These are phyloP conservation scores for Columba janthina DNA, from an alignment of 2,113 vertebrate species.

Conservation along the genomic window DNA sequence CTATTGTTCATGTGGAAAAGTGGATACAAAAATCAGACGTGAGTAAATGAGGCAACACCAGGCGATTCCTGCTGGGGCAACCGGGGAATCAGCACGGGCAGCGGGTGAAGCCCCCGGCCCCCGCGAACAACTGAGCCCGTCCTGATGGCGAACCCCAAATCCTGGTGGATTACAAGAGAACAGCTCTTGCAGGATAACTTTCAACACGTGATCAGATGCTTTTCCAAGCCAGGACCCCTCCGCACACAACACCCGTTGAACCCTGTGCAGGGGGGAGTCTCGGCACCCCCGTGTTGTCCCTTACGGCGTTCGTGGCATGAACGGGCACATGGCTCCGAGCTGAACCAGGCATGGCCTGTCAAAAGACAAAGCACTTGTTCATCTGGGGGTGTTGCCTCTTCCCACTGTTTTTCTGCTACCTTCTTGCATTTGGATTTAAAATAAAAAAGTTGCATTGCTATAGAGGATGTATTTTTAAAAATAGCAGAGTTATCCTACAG, in stretches of 20 bases:
- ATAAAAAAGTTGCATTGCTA: neutral
- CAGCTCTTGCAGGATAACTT: neutral
- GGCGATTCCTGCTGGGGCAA: neutral
- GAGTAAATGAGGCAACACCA: neutral
- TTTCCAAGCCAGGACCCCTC: neutral
- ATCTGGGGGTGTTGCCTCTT: neutral
- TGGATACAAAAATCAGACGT: neutral
- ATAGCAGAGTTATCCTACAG: neutral
- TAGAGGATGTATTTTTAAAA: neutral
- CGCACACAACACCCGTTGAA: accelerated
- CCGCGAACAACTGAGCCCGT: too few relatives aligned
- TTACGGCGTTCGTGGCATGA: accelerated
- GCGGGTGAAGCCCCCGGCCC: too few relatives aligned
- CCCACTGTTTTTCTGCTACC: neutral
- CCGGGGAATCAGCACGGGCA: too few relatives aligned
- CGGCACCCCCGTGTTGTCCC: too few relatives aligned
- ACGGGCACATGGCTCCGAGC: neutral
- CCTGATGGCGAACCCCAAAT: too few relatives aligned
- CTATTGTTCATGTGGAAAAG: constrained; percentile 34
- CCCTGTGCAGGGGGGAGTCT: neutral
- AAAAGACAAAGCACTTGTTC: neutral
- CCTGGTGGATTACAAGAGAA: too few relatives aligned
- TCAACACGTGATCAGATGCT: accelerated
- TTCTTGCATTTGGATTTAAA: neutral
- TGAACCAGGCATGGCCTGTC: neutral